Evolutionary conservation across 1,140 invertebrate genomes (phyloP).

Genomic region (Oedothorax gibbosus): DNA sequence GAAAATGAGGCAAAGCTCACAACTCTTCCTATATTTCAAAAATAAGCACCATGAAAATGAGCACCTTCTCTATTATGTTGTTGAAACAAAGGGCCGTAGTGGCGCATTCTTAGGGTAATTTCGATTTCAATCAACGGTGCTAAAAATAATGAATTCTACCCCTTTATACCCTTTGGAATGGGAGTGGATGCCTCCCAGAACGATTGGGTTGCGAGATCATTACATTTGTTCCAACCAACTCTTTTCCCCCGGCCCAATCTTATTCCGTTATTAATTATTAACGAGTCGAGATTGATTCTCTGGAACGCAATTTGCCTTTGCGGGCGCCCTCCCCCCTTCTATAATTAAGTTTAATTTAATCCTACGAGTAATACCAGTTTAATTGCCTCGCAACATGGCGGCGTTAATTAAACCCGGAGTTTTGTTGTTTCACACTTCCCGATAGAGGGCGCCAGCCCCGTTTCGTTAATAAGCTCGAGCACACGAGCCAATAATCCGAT

Average conservation of each 20-base stretch:
- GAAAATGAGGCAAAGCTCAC: too few relatives aligned
- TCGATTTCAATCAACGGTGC: background rate
- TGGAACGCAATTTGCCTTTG: slow-evolving; percentile 55
- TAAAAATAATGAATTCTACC: background rate
- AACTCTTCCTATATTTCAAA: too few relatives aligned
- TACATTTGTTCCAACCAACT: slow-evolving; percentile 51
- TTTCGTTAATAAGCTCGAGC: slow-evolving; percentile 39
- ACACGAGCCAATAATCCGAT: slow-evolving; percentile 41
- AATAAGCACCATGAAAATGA: too few relatives aligned
- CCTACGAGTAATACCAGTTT: slow-evolving; percentile 56
- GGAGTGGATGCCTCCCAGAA: slow-evolving; percentile 44
- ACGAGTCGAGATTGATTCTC: slow-evolving; percentile 57
- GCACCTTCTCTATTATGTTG: too few relatives aligned
- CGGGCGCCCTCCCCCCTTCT: slow-evolving; percentile 17
- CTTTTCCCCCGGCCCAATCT: slow-evolving; percentile 43
- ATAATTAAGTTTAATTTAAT: slow-evolving; percentile 60
- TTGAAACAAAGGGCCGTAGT: too few relatives aligned
- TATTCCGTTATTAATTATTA: slow-evolving; percentile 58
- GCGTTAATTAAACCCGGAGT: slow-evolving; percentile 53
- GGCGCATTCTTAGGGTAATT: too few relatives aligned
- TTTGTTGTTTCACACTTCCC: slow-evolving; percentile 53
- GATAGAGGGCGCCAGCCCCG: slow-evolving; percentile 32
- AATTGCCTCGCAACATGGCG: slow-evolving; percentile 57
- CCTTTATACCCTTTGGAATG: background rate
- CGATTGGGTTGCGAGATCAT: slow-evolving; percentile 47